Conservation (phyloP, 2,797 vertebrate species). For the Discoglossus pictus region DNA sequence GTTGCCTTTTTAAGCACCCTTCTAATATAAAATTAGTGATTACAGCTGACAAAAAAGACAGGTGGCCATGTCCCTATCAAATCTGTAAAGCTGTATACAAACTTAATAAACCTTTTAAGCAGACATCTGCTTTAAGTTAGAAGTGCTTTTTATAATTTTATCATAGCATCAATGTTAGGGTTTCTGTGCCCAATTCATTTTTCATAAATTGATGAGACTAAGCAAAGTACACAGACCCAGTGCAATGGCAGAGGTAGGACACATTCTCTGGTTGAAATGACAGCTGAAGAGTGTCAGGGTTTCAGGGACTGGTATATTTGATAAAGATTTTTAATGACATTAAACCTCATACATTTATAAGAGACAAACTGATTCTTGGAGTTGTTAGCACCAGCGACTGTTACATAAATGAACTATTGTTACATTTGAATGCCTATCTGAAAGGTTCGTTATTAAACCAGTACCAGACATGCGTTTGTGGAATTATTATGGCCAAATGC, state of each 20-base stretch:
- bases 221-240: not conserved
- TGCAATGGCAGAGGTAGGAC: not conserved
- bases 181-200: not conserved
- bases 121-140: conserved; percentile 48
- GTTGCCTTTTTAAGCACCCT: conserved; percentile 4
- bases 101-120: conserved; percentile 46
- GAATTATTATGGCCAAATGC: too few relatives aligned
- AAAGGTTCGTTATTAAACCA: too few relatives aligned
- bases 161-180: conserved; percentile 11
- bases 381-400: too few relatives aligned
- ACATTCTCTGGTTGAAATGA: not conserved
- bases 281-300: too few relatives aligned
- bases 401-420: too few relatives aligned
- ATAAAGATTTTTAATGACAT: too few relatives aligned
- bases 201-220: conserved; percentile 6
- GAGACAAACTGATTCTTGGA: too few relatives aligned
- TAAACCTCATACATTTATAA: too few relatives aligned
- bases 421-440: too few relatives aligned
- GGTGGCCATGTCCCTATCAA: conserved; percentile 42
- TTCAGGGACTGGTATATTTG: too few relatives aligned
- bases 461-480: too few relatives aligned
- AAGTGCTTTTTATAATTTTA: conserved; percentile 33
- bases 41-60: conserved; percentile 40
- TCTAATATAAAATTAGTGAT: conserved; percentile 38
- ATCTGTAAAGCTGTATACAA: conserved; percentile 42